Evolutionary conservation across 2,797 vertebrate genomes (phyloP).

Genomic region (Delichon dasypus): DNA sequence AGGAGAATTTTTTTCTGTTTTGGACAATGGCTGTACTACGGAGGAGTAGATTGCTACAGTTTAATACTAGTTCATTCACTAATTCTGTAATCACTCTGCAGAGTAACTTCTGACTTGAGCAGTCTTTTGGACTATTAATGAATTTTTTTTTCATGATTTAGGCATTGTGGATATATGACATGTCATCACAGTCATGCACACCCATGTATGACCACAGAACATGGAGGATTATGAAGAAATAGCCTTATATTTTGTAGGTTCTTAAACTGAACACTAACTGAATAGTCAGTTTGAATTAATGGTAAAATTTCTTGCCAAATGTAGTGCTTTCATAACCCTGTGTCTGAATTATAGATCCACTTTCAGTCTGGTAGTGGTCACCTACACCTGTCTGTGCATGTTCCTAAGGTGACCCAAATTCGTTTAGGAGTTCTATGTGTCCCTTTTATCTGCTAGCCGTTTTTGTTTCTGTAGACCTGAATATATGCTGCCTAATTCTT

Average conservation of each 20-base stretch:
- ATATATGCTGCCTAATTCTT: background rate
- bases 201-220: background rate
- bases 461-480: background rate
- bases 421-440: background rate
- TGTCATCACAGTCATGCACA: background rate
- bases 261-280: background rate
- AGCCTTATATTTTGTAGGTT: background rate
- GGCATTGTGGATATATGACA: background rate
- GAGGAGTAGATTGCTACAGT: background rate
- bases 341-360: background rate
- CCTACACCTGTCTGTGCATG: background rate
- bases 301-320: background rate
- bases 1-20: background rate
- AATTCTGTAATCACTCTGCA: background rate
- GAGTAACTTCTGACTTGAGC: background rate
- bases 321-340: background rate
- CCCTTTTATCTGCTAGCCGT: background rate
- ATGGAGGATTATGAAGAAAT: background rate
- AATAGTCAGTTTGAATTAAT: background rate
- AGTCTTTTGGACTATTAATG: background rate
- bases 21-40: background rate
- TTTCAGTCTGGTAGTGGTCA: background rate
- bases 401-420: background rate
- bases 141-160: background rate
- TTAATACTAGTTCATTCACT: background rate